Conservation (phyloP, 2,888 invertebrate genomes). For the Cheilosia grossa region DNA sequence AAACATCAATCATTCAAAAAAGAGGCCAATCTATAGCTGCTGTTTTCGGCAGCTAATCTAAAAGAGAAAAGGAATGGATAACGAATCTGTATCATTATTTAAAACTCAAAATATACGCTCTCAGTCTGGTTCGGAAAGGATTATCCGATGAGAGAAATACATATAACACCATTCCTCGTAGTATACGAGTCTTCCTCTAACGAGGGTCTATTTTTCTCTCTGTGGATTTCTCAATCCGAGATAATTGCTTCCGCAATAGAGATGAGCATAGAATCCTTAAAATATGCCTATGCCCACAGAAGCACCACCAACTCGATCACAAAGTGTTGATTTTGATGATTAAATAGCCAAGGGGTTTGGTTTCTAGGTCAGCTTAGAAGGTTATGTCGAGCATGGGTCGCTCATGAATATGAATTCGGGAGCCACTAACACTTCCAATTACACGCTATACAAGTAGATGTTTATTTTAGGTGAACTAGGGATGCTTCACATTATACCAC, state of each 20-base stretch:
- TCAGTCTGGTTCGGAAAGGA: too few species aligned
- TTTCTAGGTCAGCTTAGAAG: conserved; percentile 28
- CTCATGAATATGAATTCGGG: conserved; percentile 18
- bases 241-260: conserved; percentile 49
- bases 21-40: too few species aligned
- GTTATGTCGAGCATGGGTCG: background rate
- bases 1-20: too few species aligned
- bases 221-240: conserved; percentile 14
- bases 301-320: conserved; percentile 1
- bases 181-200: background rate
- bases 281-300: conserved; percentile 2
- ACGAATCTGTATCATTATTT: too few species aligned
- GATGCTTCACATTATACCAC: too few species aligned
- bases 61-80: too few species aligned
- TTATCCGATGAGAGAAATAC: too few species aligned
- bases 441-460: too few species aligned
- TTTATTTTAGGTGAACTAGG: too few species aligned
- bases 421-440: background rate
- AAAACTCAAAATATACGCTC: too few species aligned
- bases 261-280: conserved; percentile 44
- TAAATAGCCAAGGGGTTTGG: conserved; percentile 13
- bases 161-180: background rate
- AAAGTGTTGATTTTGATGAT: conserved; percentile 54
- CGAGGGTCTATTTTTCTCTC: conserved; percentile 6
- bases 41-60: too few species aligned